These are phyloP conservation scores for Dicranocentrus wangi DNA, from an alignment of 2,888 invertebrate species.

Conservation along the genomic window DNA sequence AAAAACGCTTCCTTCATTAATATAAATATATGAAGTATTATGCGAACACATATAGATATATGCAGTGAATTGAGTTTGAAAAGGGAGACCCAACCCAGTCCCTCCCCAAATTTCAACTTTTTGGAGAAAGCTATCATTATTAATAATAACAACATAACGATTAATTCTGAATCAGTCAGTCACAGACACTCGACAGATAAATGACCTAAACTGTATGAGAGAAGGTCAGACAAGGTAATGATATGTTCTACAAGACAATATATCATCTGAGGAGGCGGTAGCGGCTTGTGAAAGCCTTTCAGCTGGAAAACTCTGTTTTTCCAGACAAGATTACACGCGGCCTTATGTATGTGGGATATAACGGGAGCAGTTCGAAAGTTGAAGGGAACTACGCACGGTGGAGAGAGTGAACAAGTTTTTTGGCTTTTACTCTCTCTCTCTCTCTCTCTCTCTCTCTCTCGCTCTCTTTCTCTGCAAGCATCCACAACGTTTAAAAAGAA, in stretches of 20 bases:
- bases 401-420: neutral
- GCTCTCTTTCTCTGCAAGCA: slow-evolving; percentile 19
- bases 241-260: slow-evolving; percentile 73
- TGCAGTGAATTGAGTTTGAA: too few relatives aligned
- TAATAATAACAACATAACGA: slow-evolving; percentile 57
- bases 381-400: slow-evolving; percentile 55
- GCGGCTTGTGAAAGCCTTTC: slow-evolving; percentile 46
- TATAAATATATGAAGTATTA: too few relatives aligned
- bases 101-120: too few relatives aligned
- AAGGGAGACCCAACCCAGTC: too few relatives aligned
- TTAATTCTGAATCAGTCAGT: slow-evolving; percentile 72
- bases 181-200: slow-evolving; percentile 73
- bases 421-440: slow-evolving; percentile 14
- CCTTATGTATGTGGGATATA: neutral
- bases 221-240: slow-evolving; percentile 73
- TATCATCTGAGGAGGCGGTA: slow-evolving; percentile 68
- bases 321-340: slow-evolving; percentile 23
- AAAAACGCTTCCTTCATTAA: too few relatives aligned
- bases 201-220: slow-evolving; percentile 65
- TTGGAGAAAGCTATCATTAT: slow-evolving; percentile 42
- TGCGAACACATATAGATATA: too few relatives aligned
- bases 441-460: neutral
- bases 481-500: slow-evolving; percentile 6
- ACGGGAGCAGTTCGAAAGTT: slow-evolving; percentile 55
- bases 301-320: slow-evolving; percentile 55